phyloP scores from a whole-genome alignment of 2,888 invertebrate species.

The Trachelus stipa region DNA sequence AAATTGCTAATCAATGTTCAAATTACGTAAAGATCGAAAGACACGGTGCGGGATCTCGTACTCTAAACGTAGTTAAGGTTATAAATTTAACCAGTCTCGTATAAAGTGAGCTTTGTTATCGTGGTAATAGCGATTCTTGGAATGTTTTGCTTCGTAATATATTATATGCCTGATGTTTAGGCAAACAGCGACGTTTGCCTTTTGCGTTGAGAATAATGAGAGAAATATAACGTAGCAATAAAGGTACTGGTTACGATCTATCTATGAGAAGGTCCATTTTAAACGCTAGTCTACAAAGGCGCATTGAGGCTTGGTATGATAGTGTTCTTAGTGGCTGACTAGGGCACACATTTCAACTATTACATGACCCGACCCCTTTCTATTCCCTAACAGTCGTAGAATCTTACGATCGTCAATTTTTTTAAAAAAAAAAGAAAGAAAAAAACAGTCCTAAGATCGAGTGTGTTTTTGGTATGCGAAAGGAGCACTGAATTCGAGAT shows the following conservation, averaged over 20 bases:
- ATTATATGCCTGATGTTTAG: neutral
- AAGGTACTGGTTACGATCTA: neutral
- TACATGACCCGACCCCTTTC: neutral
- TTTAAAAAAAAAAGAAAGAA: neutral
- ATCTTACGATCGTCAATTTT: neutral
- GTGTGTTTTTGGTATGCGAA: neutral
- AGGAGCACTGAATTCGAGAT: neutral
- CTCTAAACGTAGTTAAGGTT: neutral
- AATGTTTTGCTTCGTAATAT: constrained; percentile 1
- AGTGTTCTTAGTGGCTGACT: constrained; percentile 58
- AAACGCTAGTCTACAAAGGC: constrained; percentile 54
- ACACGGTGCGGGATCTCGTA: neutral
- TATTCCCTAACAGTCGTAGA: constrained; percentile 4
- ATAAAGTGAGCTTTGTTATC: neutral
- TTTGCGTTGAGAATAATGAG: neutral
- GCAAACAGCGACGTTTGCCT: neutral
- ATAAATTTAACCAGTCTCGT: constrained; percentile 3
- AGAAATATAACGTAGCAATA: neutral
- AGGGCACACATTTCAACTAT: constrained; percentile 55
- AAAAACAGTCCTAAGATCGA: neutral
- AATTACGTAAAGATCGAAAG: neutral
- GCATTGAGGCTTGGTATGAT: constrained; percentile 54
- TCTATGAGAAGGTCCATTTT: constrained; percentile 1
- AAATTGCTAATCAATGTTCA: neutral
- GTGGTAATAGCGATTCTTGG: neutral